Percentiles rank a stretch among this genome's conserved stretches.
phyloP scores from a whole-genome alignment of 2,113 vertebrate genomes.

The Triplophysa tibetana region DNA sequence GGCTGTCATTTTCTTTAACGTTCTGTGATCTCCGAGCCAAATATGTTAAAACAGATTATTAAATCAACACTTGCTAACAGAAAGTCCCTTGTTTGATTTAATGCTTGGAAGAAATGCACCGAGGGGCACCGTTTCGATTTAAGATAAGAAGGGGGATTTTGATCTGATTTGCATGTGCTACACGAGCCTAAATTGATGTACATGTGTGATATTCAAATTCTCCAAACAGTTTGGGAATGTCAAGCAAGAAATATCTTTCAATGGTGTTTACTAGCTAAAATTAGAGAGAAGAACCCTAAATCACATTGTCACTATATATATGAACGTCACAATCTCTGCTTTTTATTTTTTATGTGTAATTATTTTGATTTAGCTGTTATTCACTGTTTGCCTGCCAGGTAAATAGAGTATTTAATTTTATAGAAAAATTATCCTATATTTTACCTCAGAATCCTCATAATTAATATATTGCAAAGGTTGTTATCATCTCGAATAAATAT shows the following conservation, averaged over 20 bases:
- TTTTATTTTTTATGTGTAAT: no score
- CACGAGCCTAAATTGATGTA: neutral
- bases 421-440: no score
- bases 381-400: no score
- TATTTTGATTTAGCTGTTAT: no score
- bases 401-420: no score
- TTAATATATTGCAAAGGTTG: neutral
- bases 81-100: neutral
- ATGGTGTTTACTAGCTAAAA: no score
- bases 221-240: neutral
- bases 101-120: neutral
- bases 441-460: no score
- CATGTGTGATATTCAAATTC: neutral
- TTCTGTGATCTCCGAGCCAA: constrained; percentile 2
- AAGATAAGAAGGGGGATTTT: neutral
- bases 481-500: constrained; percentile 14
- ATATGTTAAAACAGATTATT: constrained; percentile 5
- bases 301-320: no score
- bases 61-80: neutral
- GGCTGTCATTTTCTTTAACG: neutral
- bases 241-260: neutral
- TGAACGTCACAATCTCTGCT: no score
- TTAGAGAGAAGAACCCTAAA: no score
- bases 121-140: neutral
- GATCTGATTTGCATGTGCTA: neutral